Conservation (phyloP, 1,140 invertebrate species). For the Drosophila micromelanica region DNA sequence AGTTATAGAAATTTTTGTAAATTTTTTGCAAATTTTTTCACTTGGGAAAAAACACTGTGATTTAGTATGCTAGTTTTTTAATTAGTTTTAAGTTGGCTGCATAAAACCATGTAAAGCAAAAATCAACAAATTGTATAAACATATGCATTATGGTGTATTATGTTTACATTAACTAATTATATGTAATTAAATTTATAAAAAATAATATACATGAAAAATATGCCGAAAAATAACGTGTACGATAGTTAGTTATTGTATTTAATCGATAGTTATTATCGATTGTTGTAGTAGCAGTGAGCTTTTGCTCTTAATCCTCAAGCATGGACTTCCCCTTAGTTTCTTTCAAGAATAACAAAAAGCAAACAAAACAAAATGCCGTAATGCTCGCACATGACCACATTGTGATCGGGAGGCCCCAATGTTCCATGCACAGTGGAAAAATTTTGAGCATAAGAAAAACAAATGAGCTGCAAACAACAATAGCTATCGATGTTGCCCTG, state of each 20-base stretch:
- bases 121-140: conserved; percentile 51
- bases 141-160: conserved; percentile 56
- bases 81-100: conserved; percentile 72
- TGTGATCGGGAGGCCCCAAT: conserved; percentile 65
- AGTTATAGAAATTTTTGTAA: conserved; percentile 71
- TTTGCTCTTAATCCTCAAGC: conserved; percentile 54
- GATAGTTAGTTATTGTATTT: neutral
- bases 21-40: conserved; percentile 79
- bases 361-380: conserved; percentile 52
- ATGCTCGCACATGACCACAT: conserved; percentile 70
- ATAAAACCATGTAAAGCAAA: conserved; percentile 28
- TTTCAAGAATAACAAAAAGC: conserved; percentile 60
- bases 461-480: conserved; percentile 62
- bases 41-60: conserved; percentile 83
- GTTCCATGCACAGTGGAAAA: conserved; percentile 70
- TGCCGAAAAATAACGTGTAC: conserved; percentile 6
- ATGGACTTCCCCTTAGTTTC: conserved; percentile 81
- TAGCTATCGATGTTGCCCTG: conserved; percentile 59
- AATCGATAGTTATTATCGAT: conserved; percentile 6
- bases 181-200: conserved; percentile 78
- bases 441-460: conserved; percentile 72
- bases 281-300: neutral
- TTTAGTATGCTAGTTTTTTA: conserved; percentile 84
- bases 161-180: conserved; percentile 76
- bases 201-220: conserved; percentile 55